These are phyloP conservation scores for Eulemur macaco DNA, from an alignment of 2,113 vertebrate genomes.

Conservation along the genomic window DNA sequence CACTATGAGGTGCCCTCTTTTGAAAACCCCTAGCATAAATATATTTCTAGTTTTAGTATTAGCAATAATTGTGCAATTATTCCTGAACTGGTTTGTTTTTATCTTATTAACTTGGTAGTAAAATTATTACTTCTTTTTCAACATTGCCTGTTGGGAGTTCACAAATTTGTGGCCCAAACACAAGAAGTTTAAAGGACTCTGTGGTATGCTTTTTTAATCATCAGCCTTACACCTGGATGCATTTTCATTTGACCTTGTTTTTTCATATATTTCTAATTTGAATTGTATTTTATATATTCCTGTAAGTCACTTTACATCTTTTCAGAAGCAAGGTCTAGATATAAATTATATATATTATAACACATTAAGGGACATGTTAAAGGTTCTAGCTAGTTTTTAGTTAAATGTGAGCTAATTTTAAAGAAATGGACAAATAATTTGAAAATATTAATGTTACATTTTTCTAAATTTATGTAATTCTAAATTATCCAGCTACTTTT, in stretches of 20 bases:
- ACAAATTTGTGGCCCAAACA: neutral
- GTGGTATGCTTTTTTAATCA: neutral
- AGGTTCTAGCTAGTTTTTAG: constrained; percentile 16
- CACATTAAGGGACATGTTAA: neutral
- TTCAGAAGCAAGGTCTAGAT: neutral
- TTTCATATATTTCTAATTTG: neutral
- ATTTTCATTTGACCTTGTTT: constrained; percentile 21
- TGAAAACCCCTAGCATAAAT: neutral
- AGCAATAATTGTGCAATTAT: constrained; percentile 11
- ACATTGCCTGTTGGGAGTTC: neutral
- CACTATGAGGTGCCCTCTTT: neutral
- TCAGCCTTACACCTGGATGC: neutral
- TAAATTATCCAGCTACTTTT: constrained; percentile 3
- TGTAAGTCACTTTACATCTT: neutral
- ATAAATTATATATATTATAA: neutral
- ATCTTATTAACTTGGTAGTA: neutral
- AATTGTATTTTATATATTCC: neutral
- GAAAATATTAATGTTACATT: neutral
- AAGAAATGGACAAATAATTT: neutral
- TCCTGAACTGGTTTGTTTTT: constrained; percentile 34
- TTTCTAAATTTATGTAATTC: constrained; percentile 42
- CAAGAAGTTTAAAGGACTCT: neutral
- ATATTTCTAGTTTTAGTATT: constrained; percentile 19
- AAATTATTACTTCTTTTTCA: constrained; percentile 26
- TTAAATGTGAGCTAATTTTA: constrained; percentile 15